These are phyloP conservation scores for Sminthurinus aureus DNA, from an alignment of 2,888 invertebrate species.

Conservation along the genomic window DNA sequence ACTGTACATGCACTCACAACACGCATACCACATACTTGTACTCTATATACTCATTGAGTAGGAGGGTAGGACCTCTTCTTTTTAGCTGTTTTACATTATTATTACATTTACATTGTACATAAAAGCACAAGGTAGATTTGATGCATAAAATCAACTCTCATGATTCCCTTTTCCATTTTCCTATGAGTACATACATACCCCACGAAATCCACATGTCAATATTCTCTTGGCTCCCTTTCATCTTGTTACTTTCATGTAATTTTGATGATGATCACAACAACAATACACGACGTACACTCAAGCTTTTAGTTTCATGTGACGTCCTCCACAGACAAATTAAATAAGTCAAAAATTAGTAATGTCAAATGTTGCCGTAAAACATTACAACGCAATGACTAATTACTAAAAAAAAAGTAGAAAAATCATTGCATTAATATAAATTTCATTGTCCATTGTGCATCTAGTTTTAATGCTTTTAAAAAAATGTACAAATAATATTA, in stretches of 20 bases:
- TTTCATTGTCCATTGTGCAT: constrained; percentile 28
- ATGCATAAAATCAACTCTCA: constrained; percentile 14
- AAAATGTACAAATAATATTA: neutral
- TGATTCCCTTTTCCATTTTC: neutral
- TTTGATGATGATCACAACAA: neutral
- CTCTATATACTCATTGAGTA: too few relatives aligned
- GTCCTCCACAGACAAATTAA: too few relatives aligned
- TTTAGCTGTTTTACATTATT: constrained; percentile 21
- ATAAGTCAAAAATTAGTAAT: too few relatives aligned
- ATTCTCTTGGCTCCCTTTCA: constrained; percentile 16
- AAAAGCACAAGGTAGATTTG: constrained; percentile 18
- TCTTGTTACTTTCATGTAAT: constrained; percentile 14
- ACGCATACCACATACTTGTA: too few relatives aligned
- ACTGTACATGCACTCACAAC: neutral
- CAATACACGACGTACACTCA: neutral
- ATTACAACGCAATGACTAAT: too few relatives aligned
- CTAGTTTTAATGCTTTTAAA: neutral
- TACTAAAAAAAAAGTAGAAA: neutral
- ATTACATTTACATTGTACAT: constrained; percentile 14
- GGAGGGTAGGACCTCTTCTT: constrained; percentile 4
- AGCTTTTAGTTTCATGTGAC: neutral
- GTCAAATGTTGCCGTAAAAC: too few relatives aligned
- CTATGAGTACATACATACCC: too few relatives aligned
- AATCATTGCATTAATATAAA: constrained; percentile 19
- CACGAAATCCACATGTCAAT: too few relatives aligned